These are phyloP conservation scores for Drosophila simulans DNA, from an alignment of 1,140 invertebrate species.

Conservation along the genomic window DNA sequence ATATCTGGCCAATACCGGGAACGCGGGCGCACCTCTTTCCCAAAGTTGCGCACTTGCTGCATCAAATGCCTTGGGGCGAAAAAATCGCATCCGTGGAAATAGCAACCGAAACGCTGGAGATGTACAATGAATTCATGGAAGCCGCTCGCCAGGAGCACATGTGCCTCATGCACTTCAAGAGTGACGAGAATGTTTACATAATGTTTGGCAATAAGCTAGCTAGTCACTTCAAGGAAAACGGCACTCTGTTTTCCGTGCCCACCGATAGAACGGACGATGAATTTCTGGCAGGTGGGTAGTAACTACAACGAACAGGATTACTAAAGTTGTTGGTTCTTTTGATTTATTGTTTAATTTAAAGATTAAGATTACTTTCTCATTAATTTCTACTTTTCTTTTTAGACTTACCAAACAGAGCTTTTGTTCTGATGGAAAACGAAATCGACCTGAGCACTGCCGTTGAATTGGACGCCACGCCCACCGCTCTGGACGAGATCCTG, in stretches of 20 bases:
- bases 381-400: not conserved
- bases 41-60: conserved; percentile 76
- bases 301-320: too few species aligned
- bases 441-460: conserved; percentile 61
- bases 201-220: conserved; percentile 77
- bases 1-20: conserved; percentile 82
- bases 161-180: conserved; percentile 83
- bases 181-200: conserved; percentile 77
- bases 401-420: conserved; percentile 74
- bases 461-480: conserved; percentile 53
- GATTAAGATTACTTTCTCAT: too few species aligned
- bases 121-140: conserved; percentile 83
- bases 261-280: conserved; percentile 67
- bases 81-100: conserved; percentile 82
- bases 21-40: conserved; percentile 64
- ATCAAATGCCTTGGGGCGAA: conserved; percentile 83
- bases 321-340: too few species aligned
- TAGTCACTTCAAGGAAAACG: conserved; percentile 76
- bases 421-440: conserved; percentile 78
- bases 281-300: conserved; percentile 65
- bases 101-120: conserved; percentile 68
- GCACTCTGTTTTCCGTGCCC: conserved; percentile 74
- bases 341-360: not conserved
- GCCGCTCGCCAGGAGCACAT: conserved; percentile 75
- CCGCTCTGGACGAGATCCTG: conserved; percentile 63